phyloP scores from a whole-genome alignment of 1,140 invertebrate genomes.

The Eriosoma lanigerum region DNA sequence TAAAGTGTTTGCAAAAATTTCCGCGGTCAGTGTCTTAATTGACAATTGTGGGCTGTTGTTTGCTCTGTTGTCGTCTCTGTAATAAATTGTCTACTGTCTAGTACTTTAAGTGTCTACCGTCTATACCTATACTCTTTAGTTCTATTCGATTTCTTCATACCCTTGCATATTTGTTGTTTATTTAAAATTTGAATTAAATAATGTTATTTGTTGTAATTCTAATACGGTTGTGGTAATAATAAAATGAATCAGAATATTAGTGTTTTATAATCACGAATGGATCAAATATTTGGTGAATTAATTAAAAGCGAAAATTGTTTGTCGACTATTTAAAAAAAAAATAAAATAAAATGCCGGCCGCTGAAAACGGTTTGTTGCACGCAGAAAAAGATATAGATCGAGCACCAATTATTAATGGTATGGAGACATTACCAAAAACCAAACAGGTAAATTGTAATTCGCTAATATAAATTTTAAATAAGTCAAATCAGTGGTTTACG shows the following conservation, averaged over 20 bases:
- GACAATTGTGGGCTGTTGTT: no score
- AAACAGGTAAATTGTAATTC: conserved; percentile 27
- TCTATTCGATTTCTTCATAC: background rate
- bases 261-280: background rate
- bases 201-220: background rate
- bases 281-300: background rate
- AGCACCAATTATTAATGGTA: conserved; percentile 55
- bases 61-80: no score
- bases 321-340: no score
- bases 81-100: background rate
- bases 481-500: background rate
- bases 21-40: conserved; percentile 35
- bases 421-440: conserved; percentile 53
- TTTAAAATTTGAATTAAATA: background rate
- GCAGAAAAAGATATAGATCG: conserved; percentile 54
- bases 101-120: no score
- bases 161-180: no score
- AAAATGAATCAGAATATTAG: background rate
- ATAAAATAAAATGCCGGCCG: conserved; percentile 55
- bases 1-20: conserved; percentile 7
- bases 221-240: background rate
- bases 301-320: background rate
- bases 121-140: background rate
- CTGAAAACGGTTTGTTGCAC: conserved; percentile 52
- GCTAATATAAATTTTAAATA: background rate